phyloP scores from a whole-genome alignment of 2,888 invertebrate genomes.

The Sesia bembeciformis region DNA sequence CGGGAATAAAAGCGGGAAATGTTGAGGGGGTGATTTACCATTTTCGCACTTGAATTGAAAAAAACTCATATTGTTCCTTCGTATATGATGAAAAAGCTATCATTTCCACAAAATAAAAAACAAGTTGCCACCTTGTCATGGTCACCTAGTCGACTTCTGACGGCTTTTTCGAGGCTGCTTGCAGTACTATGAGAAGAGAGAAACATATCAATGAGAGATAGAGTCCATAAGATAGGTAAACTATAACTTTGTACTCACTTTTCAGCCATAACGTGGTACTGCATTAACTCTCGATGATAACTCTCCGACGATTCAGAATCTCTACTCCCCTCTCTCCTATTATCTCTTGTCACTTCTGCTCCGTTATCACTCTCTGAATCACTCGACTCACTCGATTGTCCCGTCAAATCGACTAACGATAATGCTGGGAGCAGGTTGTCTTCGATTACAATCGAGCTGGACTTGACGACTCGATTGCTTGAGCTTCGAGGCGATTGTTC shows the following conservation, averaged over 20 bases:
- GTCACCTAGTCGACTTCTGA: too few species aligned
- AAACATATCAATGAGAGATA: too few species aligned
- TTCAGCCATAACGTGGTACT: slow-evolving; percentile 35
- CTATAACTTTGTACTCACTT: slow-evolving; percentile 30
- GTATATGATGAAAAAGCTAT: too few species aligned
- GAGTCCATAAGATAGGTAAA: not conserved
- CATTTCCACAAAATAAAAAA: too few species aligned
- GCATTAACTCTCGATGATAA: not conserved
- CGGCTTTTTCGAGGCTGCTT: too few species aligned
- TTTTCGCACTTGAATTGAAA: too few species aligned
- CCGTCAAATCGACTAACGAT: slow-evolving; percentile 37
- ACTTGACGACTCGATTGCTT: not conserved
- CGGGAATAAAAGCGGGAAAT: too few species aligned
- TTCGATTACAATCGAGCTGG: not conserved
- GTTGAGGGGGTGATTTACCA: too few species aligned
- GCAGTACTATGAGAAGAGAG: too few species aligned
- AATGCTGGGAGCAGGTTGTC: slow-evolving; percentile 29
- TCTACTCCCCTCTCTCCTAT: not conserved
- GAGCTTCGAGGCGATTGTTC: slow-evolving; percentile 9
- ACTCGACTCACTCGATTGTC: slow-evolving; percentile 20
- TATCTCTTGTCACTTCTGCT: slow-evolving; percentile 12
- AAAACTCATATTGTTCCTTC: too few species aligned
- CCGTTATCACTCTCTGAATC: slow-evolving; percentile 19
- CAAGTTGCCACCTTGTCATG: too few species aligned
- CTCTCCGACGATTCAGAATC: slow-evolving; percentile 17